Evolutionary conservation across 2,888 invertebrate genomes (phyloP), one percentile per base, ranked within the genome.

Genomic region (Ypsolopha sequella): DNA sequence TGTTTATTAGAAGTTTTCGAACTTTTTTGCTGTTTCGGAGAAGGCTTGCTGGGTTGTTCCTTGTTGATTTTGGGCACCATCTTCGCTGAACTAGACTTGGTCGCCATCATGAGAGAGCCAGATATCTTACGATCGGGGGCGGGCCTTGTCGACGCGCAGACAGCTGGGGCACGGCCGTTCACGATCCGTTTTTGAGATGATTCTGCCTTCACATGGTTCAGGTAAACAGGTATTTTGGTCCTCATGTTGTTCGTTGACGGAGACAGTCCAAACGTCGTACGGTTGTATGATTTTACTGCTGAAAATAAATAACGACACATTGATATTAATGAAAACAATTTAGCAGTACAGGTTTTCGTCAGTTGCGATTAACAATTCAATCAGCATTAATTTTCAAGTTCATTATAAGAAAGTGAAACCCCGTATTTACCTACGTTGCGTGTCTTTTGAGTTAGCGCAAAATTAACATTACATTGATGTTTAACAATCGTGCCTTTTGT

Each of bases 51-150:
- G 7, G 39, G 1, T 7, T 8, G 10, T 6, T 39, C 34, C 11
- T 39, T 55, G 56, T 11, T 55, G 48, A 8, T 52, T 53, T 6
- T 24, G 8, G 41, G 46, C 1, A 88, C 85, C 52, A 86, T 77
- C 67, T 89, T 89, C 0, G 89, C 89, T 0, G 87, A 87, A 59
- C 89, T 90, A 1, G 89, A 88, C 55, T 88, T 88, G 0, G 90
- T 90, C 1, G 90, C 88, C 58, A 84, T 88, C 68, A 89, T 89
- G 36, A 85, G 58, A 0, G 85, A 84, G 1, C 77, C 71, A 0
- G 73, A 65, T 1, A 65, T 52, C 51, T 66, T 73, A 2, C 68
- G 60, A 13, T 75, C 73, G 34, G 36, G 52, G 6, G 52, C 44
- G 1, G 34, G 44, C 33, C 34, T 35, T 34, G 13, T 24, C 4